Evolutionary conservation across 1,140 invertebrate species (phyloP).

Genomic region (Drosophila kepulauana): DNA sequence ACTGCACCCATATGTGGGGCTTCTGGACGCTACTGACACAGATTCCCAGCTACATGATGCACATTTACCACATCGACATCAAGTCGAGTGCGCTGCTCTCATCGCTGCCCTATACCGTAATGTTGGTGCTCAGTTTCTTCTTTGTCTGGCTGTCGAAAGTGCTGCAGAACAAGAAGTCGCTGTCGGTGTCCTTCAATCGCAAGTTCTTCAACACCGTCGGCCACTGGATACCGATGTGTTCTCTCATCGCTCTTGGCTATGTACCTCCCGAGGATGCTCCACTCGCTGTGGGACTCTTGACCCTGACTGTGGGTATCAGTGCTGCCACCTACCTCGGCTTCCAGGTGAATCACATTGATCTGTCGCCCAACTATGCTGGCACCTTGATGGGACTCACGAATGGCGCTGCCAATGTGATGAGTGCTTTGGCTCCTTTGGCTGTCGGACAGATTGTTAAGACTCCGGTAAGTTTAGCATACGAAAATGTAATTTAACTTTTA

Average conservation of each 20-base stretch:
- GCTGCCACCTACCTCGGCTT: slow-evolving; percentile 91
- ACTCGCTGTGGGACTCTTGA: slow-evolving; percentile 87
- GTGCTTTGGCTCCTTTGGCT: slow-evolving; percentile 89
- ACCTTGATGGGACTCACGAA: slow-evolving; percentile 90
- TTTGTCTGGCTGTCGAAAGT: slow-evolving; percentile 89
- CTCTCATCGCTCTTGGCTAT: slow-evolving; percentile 88
- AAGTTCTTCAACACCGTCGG: slow-evolving; percentile 90
- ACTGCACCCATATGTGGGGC: slow-evolving; percentile 97
- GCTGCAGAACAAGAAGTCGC: slow-evolving; percentile 86
- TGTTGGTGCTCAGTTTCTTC: slow-evolving; percentile 90
- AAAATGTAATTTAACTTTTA: not conserved
- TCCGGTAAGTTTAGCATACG: slow-evolving; percentile 85
- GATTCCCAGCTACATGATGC: slow-evolving; percentile 95
- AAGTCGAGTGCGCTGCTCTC: slow-evolving; percentile 90
- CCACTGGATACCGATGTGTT: slow-evolving; percentile 87
- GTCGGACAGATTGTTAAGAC: slow-evolving; percentile 88
- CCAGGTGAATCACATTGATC: slow-evolving; percentile 90
- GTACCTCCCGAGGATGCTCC: slow-evolving; percentile 85
- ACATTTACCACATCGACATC: slow-evolving; percentile 92
- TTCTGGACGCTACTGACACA: slow-evolving; percentile 97
- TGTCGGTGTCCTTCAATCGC: slow-evolving; percentile 86
- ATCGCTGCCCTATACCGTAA: slow-evolving; percentile 92
- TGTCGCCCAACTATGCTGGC: slow-evolving; percentile 92
- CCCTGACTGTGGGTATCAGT: slow-evolving; percentile 91
- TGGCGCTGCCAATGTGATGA: slow-evolving; percentile 90